phyloP scores from a whole-genome alignment of 2,113 vertebrate genomes.

The Shinisaurus crocodilurus region DNA sequence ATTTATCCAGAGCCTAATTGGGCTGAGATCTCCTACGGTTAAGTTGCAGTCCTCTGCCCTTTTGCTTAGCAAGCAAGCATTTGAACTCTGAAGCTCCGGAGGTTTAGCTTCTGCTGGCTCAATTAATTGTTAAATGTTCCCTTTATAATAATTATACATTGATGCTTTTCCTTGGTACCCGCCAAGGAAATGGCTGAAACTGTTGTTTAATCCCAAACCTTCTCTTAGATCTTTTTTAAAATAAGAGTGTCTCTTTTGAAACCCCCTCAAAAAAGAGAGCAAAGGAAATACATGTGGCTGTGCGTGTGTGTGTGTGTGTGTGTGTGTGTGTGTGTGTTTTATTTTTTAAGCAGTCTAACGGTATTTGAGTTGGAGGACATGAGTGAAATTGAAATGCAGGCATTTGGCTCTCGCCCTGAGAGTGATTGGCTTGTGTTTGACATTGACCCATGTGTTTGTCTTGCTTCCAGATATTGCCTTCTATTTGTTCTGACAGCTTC shows the following conservation, averaged over 20 bases:
- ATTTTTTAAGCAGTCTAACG: conserved; percentile 45
- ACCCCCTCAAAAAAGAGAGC: not conserved
- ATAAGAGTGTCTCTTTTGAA: conserved; percentile 21
- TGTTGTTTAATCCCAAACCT: conserved; percentile 51
- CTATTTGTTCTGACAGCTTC: conserved; percentile 65
- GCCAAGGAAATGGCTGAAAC: conserved; percentile 54
- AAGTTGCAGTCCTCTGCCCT: conserved; percentile 31
- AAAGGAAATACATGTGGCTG: conserved; percentile 14
- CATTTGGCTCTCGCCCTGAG: conserved; percentile 55
- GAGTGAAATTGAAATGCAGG: conserved; percentile 59
- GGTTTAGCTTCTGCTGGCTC: conserved; percentile 52
- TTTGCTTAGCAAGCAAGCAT: conserved; percentile 46
- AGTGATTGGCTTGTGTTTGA: conserved; percentile 64
- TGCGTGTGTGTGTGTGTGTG: not conserved
- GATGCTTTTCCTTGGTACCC: conserved; percentile 32
- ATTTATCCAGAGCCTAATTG: conserved; percentile 40
- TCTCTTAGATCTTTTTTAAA: conserved; percentile 33
- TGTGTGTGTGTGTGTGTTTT: conserved; percentile 19
- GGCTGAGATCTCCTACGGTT: conserved; percentile 51
- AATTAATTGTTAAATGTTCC: conserved; percentile 65
- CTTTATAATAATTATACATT: conserved; percentile 49
- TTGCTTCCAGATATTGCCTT: conserved; percentile 57
- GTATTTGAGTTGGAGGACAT: conserved; percentile 49
- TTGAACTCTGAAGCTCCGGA: conserved; percentile 53
- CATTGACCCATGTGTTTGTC: conserved; percentile 70